Conservation (phyloP, 2,888 invertebrate genomes). For the Sarcophaga caerulescens region DNA sequence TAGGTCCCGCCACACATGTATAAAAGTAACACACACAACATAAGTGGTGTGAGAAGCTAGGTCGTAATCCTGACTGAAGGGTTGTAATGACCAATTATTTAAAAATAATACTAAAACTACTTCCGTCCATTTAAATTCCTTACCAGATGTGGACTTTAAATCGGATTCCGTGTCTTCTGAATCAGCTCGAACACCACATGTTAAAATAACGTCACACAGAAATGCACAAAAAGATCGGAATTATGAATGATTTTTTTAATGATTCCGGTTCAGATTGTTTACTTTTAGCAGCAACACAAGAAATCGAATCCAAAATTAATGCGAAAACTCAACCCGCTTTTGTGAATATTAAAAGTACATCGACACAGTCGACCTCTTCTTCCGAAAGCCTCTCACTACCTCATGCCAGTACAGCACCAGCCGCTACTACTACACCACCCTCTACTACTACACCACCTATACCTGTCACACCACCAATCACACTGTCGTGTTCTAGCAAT, state of each 20-base stretch:
- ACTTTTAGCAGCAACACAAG: slow-evolving; percentile 77
- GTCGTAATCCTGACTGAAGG: too few species aligned
- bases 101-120: not conserved
- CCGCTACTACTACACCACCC: slow-evolving; percentile 24
- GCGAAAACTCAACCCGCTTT: slow-evolving; percentile 47
- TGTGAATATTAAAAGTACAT: slow-evolving; percentile 2
- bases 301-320: slow-evolving; percentile 73
- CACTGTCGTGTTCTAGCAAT: slow-evolving; percentile 48
- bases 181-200: not conserved
- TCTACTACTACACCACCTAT: not conserved
- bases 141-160: slow-evolving; percentile 8
- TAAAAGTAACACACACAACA: too few species aligned
- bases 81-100: too few species aligned
- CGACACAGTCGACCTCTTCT: not conserved
- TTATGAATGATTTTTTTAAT: slow-evolving; percentile 74
- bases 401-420: slow-evolving; percentile 34
- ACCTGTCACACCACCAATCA: slow-evolving; percentile 57
- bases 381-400: slow-evolving; percentile 1
- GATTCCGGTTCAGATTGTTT: slow-evolving; percentile 78
- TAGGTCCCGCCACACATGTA: too few species aligned
- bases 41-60: too few species aligned
- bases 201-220: not conserved
- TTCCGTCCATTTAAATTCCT: not conserved
- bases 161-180: not conserved
- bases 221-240: slow-evolving; percentile 30